These are phyloP conservation scores for Thereuonema tuberculata DNA, from an alignment of 1,140 invertebrate genomes.

Conservation along the genomic window DNA sequence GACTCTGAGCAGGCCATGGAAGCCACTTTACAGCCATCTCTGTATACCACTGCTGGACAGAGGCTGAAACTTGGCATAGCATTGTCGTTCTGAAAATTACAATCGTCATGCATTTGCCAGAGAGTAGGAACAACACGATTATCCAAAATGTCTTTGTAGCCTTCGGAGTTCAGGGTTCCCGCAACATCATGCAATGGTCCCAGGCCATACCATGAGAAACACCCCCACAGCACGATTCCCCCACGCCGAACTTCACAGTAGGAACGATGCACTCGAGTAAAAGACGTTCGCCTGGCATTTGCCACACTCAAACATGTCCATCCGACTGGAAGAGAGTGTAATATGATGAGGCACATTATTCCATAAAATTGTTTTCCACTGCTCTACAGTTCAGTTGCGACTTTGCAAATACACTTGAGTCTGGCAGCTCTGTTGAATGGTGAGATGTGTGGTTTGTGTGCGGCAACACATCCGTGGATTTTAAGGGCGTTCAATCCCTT, in stretches of 20 bases:
- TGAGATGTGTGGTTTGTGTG: neutral
- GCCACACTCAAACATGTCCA: neutral
- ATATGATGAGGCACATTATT: neutral
- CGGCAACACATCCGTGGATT: neutral
- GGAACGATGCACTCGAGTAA: neutral
- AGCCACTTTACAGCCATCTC: too few relatives aligned
- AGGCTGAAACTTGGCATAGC: too few relatives aligned
- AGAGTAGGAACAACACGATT: neutral
- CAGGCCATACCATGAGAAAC: neutral
- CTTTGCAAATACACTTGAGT: too few relatives aligned
- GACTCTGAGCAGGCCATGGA: too few relatives aligned
- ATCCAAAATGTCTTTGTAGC: neutral
- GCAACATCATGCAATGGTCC: neutral
- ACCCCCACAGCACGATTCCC: neutral
- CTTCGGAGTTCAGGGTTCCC: neutral
- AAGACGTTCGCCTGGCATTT: neutral
- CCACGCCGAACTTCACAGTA: neutral
- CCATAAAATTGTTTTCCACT: neutral
- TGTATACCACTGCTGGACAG: too few relatives aligned
- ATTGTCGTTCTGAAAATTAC: neutral
- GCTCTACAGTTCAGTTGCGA: neutral
- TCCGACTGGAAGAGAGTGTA: neutral
- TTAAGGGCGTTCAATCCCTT: neutral
- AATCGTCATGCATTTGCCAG: neutral
- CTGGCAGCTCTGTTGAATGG: too few relatives aligned